These are phyloP conservation scores for Cottoperca gobio DNA, from an alignment of 2,797 vertebrate genomes.

Conservation along the genomic window DNA sequence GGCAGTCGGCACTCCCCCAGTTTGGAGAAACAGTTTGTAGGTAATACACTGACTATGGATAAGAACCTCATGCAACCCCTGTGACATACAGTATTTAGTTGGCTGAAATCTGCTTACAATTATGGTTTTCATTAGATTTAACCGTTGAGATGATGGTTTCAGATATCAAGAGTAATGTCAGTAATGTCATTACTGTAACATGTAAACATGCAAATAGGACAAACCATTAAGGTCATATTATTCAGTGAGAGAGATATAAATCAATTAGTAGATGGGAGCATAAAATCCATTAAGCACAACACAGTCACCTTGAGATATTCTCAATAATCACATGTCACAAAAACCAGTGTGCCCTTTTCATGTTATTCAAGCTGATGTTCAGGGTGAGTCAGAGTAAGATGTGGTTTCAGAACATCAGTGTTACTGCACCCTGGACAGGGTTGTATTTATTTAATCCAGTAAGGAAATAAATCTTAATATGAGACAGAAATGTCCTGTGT, in stretches of 20 bases:
- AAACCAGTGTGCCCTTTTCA: constrained; percentile 42
- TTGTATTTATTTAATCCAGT: constrained; percentile 39
- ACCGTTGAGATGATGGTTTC: constrained; percentile 6
- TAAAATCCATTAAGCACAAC: constrained; percentile 67
- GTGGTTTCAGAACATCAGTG: constrained; percentile 21
- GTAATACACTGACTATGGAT: no score
- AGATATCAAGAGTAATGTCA: constrained; percentile 11
- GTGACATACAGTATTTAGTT: not conserved
- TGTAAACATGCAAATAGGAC: constrained; percentile 54
- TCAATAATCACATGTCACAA: constrained; percentile 41
- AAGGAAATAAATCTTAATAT: constrained; percentile 21
- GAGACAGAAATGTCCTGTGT: constrained; percentile 27
- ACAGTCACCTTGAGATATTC: constrained; percentile 67
- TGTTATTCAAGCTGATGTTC: constrained; percentile 51
- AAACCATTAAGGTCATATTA: constrained; percentile 67
- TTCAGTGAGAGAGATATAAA: constrained; percentile 46
- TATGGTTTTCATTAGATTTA: not conserved
- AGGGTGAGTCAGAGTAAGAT: constrained; percentile 28
- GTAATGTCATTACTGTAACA: constrained; percentile 16
- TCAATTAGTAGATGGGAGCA: constrained; percentile 59
- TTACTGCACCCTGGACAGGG: not conserved
- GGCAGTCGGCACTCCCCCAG: no score
- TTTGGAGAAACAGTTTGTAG: no score
- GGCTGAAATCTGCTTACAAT: not conserved
- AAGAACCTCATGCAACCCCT: no score